Conservation (phyloP, 2,888 invertebrate species). For the Metellina segmentata region DNA sequence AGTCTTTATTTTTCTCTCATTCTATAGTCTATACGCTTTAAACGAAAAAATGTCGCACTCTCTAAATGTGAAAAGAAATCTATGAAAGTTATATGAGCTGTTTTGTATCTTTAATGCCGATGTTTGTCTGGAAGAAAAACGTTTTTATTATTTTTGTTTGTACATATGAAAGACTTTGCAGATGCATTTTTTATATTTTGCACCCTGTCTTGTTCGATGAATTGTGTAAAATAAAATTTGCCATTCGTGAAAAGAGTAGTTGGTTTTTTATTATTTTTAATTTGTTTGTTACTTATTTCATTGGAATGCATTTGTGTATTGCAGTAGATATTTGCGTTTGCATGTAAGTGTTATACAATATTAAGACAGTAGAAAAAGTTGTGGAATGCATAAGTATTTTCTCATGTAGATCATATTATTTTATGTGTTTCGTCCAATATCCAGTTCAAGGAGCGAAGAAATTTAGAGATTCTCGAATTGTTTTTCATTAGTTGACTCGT, state of each 20-base stretch:
- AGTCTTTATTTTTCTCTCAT: constrained; percentile 44
- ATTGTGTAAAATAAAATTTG: constrained; percentile 75
- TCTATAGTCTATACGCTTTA: constrained; percentile 23
- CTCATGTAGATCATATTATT: not conserved
- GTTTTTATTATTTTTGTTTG: constrained; percentile 75
- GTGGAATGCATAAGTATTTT: not conserved
- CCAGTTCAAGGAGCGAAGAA: no score
- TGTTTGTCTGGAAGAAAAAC: constrained; percentile 61
- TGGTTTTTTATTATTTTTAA: constrained; percentile 62
- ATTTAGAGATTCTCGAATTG: no score
- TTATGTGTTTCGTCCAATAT: not conserved
- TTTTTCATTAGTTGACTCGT: no score
- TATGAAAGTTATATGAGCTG: constrained; percentile 45
- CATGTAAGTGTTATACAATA: constrained; percentile 32
- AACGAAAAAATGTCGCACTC: constrained; percentile 36
- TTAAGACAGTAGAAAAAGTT: not conserved
- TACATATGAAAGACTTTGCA: constrained; percentile 71
- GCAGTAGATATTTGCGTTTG: constrained; percentile 45
- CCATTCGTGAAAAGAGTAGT: constrained; percentile 60
- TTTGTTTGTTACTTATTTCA: constrained; percentile 44
- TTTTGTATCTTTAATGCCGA: constrained; percentile 67
- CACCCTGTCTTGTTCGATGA: constrained; percentile 69
- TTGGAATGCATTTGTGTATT: not conserved
- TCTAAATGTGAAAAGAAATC: constrained; percentile 21
- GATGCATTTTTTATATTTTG: constrained; percentile 75